Percentiles rank a stretch among this genome's conserved stretches.
Evolutionary conservation across 2,797 vertebrate species (phyloP).

Genomic region (Oceanodroma leucorhoa): DNA sequence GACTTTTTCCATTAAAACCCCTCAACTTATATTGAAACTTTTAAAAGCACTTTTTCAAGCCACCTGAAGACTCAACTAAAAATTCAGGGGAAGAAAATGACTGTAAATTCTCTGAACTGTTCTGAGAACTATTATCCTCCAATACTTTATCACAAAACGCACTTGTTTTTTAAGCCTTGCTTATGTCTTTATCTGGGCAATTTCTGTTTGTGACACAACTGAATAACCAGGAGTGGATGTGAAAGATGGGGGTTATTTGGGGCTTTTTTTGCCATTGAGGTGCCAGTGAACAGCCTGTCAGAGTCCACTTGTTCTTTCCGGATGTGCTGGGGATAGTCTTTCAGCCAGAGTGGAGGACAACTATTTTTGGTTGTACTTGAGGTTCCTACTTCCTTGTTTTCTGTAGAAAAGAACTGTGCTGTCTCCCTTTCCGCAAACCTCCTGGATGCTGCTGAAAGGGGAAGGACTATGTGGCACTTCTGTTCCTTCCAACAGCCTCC

Average conservation of each 20-base stretch:
- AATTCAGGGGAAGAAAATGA: not conserved
- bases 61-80: not conserved
- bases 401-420: not conserved
- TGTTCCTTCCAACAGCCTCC: not conserved
- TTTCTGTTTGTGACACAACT: not conserved
- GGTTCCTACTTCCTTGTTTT: not conserved
- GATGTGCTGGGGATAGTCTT: not conserved
- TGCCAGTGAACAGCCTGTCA: not conserved
- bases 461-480: not conserved
- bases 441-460: not conserved
- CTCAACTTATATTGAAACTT: not conserved
- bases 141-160: not conserved
- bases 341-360: not conserved
- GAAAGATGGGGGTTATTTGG: not conserved
- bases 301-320: not conserved
- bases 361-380: not conserved
- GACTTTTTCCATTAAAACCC: conserved; percentile 34
- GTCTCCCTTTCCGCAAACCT: not conserved
- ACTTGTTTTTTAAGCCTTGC: not conserved
- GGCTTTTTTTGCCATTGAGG: not conserved
- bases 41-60: not conserved
- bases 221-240: not conserved
- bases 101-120: not conserved
- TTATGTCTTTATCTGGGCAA: not conserved
- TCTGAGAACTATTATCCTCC: not conserved